Conservation (phyloP, 2,888 invertebrate species). For the Campoplex nolae region DNA sequence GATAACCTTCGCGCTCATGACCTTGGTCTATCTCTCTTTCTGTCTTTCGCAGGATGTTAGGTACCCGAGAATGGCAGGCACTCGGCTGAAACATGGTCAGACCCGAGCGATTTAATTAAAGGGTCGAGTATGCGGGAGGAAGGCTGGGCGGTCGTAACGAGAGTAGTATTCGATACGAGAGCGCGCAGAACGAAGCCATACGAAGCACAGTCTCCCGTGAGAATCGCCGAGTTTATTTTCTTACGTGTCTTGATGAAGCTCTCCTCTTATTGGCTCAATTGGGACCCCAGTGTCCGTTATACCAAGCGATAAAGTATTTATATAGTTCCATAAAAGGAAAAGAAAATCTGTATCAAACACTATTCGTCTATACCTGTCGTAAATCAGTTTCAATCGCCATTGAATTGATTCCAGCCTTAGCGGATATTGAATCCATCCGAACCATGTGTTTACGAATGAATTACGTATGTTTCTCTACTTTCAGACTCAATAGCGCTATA, state of each 20-base stretch:
- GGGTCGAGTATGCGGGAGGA: constrained; percentile 72
- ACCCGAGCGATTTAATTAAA: constrained; percentile 80
- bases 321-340: not conserved
- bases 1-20: constrained; percentile 81
- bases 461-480: not conserved
- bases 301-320: not conserved
- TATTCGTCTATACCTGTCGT: not conserved
- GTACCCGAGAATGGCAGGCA: constrained; percentile 56
- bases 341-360: not conserved
- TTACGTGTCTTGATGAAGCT: constrained; percentile 19
- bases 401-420: not conserved
- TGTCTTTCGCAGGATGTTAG: constrained; percentile 68
- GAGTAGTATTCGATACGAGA: constrained; percentile 62
- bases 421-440: not conserved
- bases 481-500: not conserved
- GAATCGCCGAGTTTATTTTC: constrained; percentile 49
- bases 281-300: not conserved
- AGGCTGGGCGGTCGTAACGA: constrained; percentile 49
- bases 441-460: not conserved
- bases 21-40: constrained; percentile 77
- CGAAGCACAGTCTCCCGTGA: constrained; percentile 46
- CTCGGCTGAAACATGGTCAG: constrained; percentile 76
- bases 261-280: constrained; percentile 20
- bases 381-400: not conserved
- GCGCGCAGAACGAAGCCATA: constrained; percentile 31